Conservation (phyloP, 2,888 invertebrate species). For the Metopia argyrocephala region DNA sequence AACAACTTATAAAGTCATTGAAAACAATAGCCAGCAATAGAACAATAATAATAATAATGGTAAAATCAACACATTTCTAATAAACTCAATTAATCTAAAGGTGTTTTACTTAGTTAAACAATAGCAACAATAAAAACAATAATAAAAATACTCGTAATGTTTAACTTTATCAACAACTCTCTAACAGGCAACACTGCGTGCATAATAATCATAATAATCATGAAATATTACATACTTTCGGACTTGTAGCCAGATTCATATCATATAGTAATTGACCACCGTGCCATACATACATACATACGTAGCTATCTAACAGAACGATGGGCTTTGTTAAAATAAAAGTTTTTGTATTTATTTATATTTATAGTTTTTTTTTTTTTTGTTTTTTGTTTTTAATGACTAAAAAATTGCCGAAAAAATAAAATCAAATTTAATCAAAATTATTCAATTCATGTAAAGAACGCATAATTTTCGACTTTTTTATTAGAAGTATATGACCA, state of each 20-base stretch:
- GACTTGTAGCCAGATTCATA: slow-evolving; percentile 7
- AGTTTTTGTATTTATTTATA: background rate
- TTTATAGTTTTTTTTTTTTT: too few relatives aligned
- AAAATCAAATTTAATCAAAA: slow-evolving; percentile 25
- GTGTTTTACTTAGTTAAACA: slow-evolving; percentile 48
- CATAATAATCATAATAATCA: slow-evolving; percentile 54
- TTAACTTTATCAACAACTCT: slow-evolving; percentile 46
- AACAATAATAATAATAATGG: slow-evolving; percentile 28
- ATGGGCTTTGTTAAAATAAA: slow-evolving; percentile 17
- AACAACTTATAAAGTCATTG: slow-evolving; percentile 12
- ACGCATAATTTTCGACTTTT: slow-evolving; percentile 48
- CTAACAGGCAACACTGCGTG: slow-evolving; percentile 54
- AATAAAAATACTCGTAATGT: slow-evolving; percentile 5
- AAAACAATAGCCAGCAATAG: slow-evolving; percentile 1
- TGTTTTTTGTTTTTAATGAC: slow-evolving; percentile 29
- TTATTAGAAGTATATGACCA: too few relatives aligned
- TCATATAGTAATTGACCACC: slow-evolving; percentile 38
- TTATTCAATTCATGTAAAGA: slow-evolving; percentile 60
- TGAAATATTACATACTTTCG: background rate
- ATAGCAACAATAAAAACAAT: background rate
- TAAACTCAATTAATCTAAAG: slow-evolving; percentile 60
- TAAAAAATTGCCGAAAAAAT: slow-evolving; percentile 44
- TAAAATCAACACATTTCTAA: slow-evolving; percentile 54
- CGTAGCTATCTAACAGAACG: slow-evolving; percentile 43
- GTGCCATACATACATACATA: too few relatives aligned